Conservation (phyloP, 2,797 vertebrate genomes). For the Pseudochirops corinnae region DNA sequence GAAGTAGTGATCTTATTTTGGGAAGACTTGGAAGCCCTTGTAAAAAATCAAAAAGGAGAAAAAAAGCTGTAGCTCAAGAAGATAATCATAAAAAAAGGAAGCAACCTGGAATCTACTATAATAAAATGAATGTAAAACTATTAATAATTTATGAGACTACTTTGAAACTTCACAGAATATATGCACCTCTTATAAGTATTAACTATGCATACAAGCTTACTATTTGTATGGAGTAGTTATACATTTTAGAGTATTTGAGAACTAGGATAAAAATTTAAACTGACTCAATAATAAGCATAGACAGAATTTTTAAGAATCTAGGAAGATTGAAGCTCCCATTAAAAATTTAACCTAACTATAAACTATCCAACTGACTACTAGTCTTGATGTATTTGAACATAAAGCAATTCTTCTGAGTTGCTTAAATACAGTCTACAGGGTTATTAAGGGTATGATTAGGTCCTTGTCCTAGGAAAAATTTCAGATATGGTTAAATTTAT, state of each 20-base stretch:
- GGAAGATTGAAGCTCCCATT: conserved; percentile 37
- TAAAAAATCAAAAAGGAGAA: conserved; percentile 7
- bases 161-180: conserved; percentile 34
- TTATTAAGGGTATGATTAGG: background rate
- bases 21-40: conserved; percentile 28
- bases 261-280: conserved; percentile 24
- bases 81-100: conserved; percentile 39
- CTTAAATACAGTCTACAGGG: background rate
- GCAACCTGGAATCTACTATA: conserved; percentile 15
- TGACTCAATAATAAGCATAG: conserved; percentile 7
- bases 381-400: background rate
- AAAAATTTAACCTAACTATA: conserved; percentile 21
- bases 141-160: background rate
- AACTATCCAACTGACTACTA: background rate
- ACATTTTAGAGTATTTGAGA: conserved; percentile 54
- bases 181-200: conserved; percentile 33
- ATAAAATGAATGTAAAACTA: conserved; percentile 54
- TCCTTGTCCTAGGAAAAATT: background rate
- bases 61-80: conserved; percentile 25
- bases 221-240: conserved; percentile 33
- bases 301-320: conserved; percentile 45
- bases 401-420: background rate
- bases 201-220: background rate
- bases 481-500: conserved; percentile 19
- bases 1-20: conserved; percentile 31